Conservation (phyloP, 2,113 vertebrate species). For the Eclectus roratus region DNA sequence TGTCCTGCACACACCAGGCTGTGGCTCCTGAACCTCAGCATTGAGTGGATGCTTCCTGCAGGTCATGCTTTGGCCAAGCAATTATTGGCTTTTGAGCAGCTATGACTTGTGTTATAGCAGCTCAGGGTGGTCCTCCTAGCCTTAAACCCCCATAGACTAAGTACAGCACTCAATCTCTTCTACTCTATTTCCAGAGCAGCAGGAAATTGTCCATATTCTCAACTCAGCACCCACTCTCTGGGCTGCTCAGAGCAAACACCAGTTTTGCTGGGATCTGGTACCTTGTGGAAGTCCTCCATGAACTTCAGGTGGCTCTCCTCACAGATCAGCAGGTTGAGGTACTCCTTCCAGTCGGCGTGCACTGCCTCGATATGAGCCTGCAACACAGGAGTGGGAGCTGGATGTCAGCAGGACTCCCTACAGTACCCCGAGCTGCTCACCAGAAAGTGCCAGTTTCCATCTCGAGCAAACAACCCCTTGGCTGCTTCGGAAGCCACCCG, state of each 20-base stretch:
- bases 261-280: background rate
- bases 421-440: background rate
- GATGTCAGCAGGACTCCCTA: fast-evolving
- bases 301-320: constrained; percentile 96
- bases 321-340: constrained; percentile 96
- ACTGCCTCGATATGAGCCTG: constrained; percentile 96
- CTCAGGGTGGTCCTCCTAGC: background rate
- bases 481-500: background rate
- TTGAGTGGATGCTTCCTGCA: background rate
- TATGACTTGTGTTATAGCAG: background rate
- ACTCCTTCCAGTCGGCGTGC: constrained; percentile 96
- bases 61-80: background rate
- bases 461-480: background rate
- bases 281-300: constrained; percentile 98
- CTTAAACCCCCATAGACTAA: background rate
- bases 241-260: background rate
- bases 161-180: background rate
- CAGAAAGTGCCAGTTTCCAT: background rate
- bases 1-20: fast-evolving
- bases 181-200: background rate
- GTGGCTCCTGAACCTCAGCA: background rate
- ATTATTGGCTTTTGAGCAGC: background rate
- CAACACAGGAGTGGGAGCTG: background rate
- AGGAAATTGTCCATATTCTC: background rate
- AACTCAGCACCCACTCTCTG: fast-evolving